Evolutionary conservation across 64 coral and sea anemone species (phyloP).

Genomic region (Astreopora myriophthalma): DNA sequence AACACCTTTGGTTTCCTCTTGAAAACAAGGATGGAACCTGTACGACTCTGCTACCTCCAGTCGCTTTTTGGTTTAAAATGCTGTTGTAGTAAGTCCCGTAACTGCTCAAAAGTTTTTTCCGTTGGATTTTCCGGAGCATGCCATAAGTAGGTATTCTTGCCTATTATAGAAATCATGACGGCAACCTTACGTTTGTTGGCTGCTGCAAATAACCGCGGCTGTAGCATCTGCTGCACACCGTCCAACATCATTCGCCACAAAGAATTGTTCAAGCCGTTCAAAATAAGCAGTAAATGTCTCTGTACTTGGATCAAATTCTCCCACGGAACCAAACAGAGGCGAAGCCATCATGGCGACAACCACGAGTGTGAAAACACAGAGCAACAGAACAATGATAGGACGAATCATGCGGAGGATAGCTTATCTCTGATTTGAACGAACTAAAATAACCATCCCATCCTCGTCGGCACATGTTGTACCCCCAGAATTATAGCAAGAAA

Average conservation of each 20-base stretch:
- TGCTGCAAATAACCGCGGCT: neutral
- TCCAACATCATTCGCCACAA: constrained; percentile 23
- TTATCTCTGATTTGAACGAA: neutral
- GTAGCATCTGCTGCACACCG: neutral
- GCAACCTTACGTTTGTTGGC: constrained; percentile 53
- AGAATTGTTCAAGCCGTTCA: constrained; percentile 66
- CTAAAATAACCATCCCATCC: constrained; percentile 33
- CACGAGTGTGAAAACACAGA: neutral
- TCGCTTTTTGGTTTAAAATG: constrained; percentile 69
- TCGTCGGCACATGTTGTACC: constrained; percentile 44
- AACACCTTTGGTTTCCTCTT: constrained; percentile 55
- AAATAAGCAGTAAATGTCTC: constrained; percentile 60
- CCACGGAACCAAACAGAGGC: constrained; percentile 43
- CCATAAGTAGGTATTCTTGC: constrained; percentile 60
- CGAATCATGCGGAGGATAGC: neutral
- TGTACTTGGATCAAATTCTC: constrained; percentile 49
- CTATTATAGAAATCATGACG: constrained; percentile 77
- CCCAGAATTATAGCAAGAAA: no score
- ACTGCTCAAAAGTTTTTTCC: constrained; percentile 49
- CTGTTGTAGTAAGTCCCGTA: constrained; percentile 27
- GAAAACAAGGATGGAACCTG: constrained; percentile 72
- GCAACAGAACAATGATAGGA: neutral
- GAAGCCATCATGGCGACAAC: neutral
- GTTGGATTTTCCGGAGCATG: constrained; percentile 31
- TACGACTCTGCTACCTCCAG: constrained; percentile 59